Conservation (phyloP, 2,113 vertebrate genomes). For the Zingel zingel region DNA sequence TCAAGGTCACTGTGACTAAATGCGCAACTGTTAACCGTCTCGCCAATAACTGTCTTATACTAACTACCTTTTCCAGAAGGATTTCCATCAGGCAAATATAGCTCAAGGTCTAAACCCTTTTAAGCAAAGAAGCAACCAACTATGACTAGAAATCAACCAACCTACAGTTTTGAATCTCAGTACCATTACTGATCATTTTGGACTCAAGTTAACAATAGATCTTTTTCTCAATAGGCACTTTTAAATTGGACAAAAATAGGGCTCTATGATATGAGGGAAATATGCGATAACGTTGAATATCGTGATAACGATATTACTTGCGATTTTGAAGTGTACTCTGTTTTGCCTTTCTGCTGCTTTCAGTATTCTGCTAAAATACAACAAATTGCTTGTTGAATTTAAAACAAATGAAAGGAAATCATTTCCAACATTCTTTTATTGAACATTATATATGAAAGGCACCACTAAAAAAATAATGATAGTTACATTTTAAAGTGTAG, state of each 20-base stretch:
- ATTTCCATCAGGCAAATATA: conserved; percentile 13
- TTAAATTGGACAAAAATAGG: not conserved
- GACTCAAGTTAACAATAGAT: not conserved
- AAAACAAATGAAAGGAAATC: no score
- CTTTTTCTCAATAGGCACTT: not conserved
- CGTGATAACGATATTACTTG: no score
- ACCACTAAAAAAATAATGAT: no score
- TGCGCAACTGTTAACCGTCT: not conserved
- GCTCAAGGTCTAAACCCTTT: not conserved
- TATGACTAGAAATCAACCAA: not conserved
- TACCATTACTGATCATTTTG: not conserved
- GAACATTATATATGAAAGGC: no score
- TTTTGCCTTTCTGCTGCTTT: no score
- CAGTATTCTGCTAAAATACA: no score
- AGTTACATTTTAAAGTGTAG: no score
- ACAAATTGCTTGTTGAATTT: no score
- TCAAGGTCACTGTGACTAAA: conserved; percentile 59
- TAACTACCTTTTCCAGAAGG: not conserved
- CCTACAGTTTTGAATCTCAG: conserved; percentile 34
- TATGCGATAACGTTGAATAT: no score
- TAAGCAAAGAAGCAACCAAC: not conserved
- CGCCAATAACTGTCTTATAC: conserved; percentile 8
- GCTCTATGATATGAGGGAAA: no score
- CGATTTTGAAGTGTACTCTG: no score
- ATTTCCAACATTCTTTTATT: no score